phyloP scores from a whole-genome alignment of 2,888 invertebrate genomes.

The Pterobdella sp. region DNA sequence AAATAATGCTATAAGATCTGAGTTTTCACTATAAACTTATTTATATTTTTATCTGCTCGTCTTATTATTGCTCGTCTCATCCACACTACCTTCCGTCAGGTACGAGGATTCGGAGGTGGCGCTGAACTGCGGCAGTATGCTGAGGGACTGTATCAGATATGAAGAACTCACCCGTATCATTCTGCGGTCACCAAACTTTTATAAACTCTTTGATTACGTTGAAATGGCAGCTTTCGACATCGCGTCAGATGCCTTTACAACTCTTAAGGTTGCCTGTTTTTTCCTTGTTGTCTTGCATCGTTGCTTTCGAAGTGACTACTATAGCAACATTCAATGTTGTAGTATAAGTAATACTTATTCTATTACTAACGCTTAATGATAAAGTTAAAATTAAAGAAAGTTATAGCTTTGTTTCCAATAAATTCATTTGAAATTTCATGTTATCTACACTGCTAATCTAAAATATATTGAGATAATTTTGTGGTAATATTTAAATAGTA shows the following conservation, averaged over 20 bases:
- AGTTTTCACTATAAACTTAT: no score
- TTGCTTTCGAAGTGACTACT: no score
- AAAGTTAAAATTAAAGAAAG: no score
- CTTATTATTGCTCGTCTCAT: no score
- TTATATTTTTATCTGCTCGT: no score
- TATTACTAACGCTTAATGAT: conserved; percentile 1
- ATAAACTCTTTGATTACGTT: conserved; percentile 98
- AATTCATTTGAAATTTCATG: background rate
- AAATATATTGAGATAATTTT: no score
- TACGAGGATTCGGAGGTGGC: conserved; percentile 99
- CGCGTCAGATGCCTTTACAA: conserved; percentile 99
- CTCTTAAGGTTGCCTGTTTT: conserved; percentile 76
- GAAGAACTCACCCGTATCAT: conserved; percentile 97
- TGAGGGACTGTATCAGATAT: conserved; percentile 86
- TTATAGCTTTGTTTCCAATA: no score
- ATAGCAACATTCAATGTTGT: background rate
- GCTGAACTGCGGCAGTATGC: conserved; percentile 96
- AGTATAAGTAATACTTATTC: background rate
- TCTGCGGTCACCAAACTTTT: conserved; percentile 94
- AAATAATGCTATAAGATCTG: no score
- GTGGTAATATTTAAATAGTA: no score
- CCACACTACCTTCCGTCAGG: conserved; percentile 54
- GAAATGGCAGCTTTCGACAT: conserved; percentile 99
- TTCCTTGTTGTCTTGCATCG: background rate
- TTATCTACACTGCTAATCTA: no score